A percentile compares a stretch with the other conserved stretches of the same genome.
Evolutionary conservation across 2,113 vertebrate genomes (phyloP).

Genomic region (Sturnira hondurensis): DNA sequence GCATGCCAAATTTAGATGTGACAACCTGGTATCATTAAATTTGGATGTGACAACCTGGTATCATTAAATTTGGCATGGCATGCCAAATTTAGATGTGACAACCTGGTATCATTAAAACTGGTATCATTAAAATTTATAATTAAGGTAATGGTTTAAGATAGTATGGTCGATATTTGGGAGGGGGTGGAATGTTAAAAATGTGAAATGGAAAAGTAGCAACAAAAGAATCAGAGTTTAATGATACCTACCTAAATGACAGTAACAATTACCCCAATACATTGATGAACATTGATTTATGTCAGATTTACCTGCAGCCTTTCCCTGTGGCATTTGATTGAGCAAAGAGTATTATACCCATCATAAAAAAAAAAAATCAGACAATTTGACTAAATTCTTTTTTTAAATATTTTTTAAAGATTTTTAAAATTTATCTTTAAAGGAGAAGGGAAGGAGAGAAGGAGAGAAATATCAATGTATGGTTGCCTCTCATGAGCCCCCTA

Average conservation of each 20-base stretch:
- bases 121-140: background rate
- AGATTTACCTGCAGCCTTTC: background rate
- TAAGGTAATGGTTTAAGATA: background rate
- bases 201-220: background rate
- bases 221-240: background rate
- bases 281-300: background rate
- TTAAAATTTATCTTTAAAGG: too few relatives aligned
- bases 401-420: too few relatives aligned
- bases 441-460: too few relatives aligned
- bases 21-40: background rate
- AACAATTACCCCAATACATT: background rate
- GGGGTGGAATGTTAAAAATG: slow-evolving; percentile 3
- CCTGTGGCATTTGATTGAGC: background rate
- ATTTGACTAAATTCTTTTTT: slow-evolving; percentile 19
- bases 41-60: background rate
- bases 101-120: too few relatives aligned
- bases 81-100: too few relatives aligned
- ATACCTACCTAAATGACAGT: background rate
- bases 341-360: background rate
- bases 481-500: too few relatives aligned
- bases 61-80: too few relatives aligned
- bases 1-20: too few relatives aligned
- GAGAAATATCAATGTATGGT: too few relatives aligned
- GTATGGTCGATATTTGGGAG: background rate
- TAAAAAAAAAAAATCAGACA: background rate